These are phyloP conservation scores for Elephantulus edwardii DNA, from an alignment of 2,113 vertebrate genomes.

Conservation along the genomic window DNA sequence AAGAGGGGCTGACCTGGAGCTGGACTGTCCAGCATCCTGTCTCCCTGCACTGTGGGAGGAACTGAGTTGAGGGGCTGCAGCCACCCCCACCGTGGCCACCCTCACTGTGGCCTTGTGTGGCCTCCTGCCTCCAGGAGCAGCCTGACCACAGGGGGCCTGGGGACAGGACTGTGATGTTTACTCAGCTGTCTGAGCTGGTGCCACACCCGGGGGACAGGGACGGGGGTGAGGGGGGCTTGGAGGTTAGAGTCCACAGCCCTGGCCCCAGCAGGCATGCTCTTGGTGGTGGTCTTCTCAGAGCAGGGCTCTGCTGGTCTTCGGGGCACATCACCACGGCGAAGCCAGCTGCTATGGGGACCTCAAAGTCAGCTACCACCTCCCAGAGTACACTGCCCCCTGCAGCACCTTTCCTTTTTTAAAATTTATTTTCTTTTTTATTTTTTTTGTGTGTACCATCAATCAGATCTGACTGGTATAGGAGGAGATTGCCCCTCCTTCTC, in stretches of 20 bases:
- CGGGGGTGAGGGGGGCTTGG: too few species aligned
- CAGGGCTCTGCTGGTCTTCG: too few species aligned
- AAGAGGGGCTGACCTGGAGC: neutral
- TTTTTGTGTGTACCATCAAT: too few species aligned
- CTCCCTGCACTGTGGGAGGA: neutral
- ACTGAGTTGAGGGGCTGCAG: neutral
- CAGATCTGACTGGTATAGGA: too few species aligned
- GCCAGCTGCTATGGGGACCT: too few species aligned
- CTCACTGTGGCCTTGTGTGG: neutral
- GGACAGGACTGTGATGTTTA: neutral
- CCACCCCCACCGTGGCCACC: neutral
- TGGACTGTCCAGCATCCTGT: neutral
- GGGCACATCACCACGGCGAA: neutral
- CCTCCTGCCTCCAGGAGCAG: neutral
- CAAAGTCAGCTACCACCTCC: neutral
- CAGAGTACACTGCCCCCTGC: neutral
- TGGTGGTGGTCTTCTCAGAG: neutral
- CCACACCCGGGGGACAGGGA: neutral
- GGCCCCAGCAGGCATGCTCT: neutral
- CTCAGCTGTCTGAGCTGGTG: constrained; percentile 40
- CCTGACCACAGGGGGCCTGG: constrained; percentile 44
- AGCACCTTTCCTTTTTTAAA: too few species aligned
- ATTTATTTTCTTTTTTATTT: too few species aligned
- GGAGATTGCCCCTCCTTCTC: too few species aligned
- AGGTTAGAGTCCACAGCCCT: neutral